Conservation (phyloP, 2,797 vertebrate species). For the Notoglanidium macrostoma region DNA sequence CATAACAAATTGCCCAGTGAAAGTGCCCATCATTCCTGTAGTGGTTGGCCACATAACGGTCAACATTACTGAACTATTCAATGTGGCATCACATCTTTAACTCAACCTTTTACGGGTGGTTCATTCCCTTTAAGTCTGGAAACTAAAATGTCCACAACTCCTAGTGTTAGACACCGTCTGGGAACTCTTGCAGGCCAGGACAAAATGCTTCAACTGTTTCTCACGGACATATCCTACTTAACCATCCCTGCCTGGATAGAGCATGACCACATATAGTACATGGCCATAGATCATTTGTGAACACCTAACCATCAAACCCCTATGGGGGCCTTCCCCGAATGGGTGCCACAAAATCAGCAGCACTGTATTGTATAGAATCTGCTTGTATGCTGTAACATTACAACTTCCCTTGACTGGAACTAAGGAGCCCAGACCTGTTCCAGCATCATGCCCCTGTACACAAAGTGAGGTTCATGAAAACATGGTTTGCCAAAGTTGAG, state of each 20-base stretch:
- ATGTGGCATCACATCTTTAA: not conserved
- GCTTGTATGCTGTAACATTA: not conserved
- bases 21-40: not conserved
- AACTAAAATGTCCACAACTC: not conserved
- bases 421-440: not conserved
- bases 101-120: not conserved
- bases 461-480: not conserved
- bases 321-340: not conserved
- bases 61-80: not conserved
- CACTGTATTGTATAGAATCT: not conserved
- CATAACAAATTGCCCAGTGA: not conserved
- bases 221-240: not conserved
- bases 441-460: not conserved
- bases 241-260: not conserved
- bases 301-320: not conserved
- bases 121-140: not conserved
- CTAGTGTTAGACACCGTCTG: not conserved
- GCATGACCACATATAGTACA: not conserved
- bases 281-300: not conserved
- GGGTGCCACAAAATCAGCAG: not conserved
- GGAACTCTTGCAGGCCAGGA: not conserved
- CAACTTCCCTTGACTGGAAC: not conserved
- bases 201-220: not conserved
- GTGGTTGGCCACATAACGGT: not conserved
- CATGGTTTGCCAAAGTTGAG: not conserved